Conservation (phyloP, 30 jellyfish, hydroid and myxozoan genomes). For the Hydractinia symbiolongicarpus region DNA sequence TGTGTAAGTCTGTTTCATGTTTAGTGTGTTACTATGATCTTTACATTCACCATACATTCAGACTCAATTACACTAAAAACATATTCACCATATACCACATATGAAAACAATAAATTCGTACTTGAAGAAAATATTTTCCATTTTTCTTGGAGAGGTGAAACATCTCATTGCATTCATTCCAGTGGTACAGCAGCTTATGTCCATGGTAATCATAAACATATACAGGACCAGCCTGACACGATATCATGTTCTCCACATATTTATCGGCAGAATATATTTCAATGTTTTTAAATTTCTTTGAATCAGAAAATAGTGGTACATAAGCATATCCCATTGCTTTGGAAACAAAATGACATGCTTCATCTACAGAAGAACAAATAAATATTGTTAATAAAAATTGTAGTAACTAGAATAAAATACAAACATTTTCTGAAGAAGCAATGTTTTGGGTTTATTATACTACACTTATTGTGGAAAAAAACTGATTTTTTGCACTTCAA, state of each 20-base stretch:
- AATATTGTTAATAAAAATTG: no score
- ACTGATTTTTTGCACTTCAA: no score
- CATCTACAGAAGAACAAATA: neutral
- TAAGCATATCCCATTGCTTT: neutral
- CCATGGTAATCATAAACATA: conserved; percentile 18
- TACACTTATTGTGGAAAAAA: no score
- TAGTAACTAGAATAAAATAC: no score
- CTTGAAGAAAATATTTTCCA: neutral
- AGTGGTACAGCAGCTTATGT: conserved; percentile 12
- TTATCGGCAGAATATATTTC: neutral
- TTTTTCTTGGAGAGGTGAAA: neutral
- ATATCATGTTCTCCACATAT: neutral
- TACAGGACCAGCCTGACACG: conserved; percentile 18
- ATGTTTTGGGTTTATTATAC: no score
- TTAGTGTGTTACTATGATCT: no score
- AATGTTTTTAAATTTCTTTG: neutral
- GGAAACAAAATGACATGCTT: neutral
- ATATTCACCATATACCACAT: neutral
- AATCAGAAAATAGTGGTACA: conserved; percentile 9
- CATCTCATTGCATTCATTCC: conserved; percentile 19
- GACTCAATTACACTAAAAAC: neutral
- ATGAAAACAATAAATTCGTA: neutral
- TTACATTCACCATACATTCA: neutral
- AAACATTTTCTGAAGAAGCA: no score
- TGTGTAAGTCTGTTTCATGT: no score